These are phyloP conservation scores for Drosophila peninsularis DNA, from an alignment of 2,888 invertebrate genomes.

Conservation along the genomic window DNA sequence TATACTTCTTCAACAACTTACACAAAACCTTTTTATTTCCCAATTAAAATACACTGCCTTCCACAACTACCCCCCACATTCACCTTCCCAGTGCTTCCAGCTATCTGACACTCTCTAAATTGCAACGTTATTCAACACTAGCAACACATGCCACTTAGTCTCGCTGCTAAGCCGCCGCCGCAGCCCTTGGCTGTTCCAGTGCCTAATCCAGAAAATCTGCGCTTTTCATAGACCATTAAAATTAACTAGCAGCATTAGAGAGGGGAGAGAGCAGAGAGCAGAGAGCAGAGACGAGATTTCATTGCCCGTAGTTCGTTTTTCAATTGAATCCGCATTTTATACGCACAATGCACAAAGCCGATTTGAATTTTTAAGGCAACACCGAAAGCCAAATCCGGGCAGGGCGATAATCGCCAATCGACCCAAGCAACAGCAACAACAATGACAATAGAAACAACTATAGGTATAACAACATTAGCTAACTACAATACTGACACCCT, in stretches of 20 bases:
- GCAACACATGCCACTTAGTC: not conserved
- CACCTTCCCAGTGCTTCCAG: not conserved
- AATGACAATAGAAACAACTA: slow-evolving; percentile 26
- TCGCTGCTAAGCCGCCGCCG: slow-evolving; percentile 10
- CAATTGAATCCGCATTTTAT: slow-evolving; percentile 63
- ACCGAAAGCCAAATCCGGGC: slow-evolving; percentile 35
- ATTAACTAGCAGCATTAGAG: slow-evolving; percentile 62
- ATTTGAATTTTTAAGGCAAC: slow-evolving; percentile 60
- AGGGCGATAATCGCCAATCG: slow-evolving; percentile 73
- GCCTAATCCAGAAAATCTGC: slow-evolving; percentile 71
- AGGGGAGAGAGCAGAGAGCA: not conserved
- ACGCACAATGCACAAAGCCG: slow-evolving; percentile 71
- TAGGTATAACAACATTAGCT: slow-evolving; percentile 47
- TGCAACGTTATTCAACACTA: slow-evolving; percentile 16
- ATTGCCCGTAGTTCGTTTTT: slow-evolving; percentile 18
- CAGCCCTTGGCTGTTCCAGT: slow-evolving; percentile 28
- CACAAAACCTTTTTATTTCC: too few relatives aligned
- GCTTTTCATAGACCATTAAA: slow-evolving; percentile 76
- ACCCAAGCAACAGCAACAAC: slow-evolving; percentile 24
- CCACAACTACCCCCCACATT: not conserved
- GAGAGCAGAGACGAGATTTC: not conserved
- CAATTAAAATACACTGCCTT: not conserved
- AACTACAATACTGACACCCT: slow-evolving; percentile 66
- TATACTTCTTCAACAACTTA: not conserved
- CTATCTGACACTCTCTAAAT: not conserved